Conservation (phyloP, 2,113 vertebrate genomes). For the Oriolus oriolus region DNA sequence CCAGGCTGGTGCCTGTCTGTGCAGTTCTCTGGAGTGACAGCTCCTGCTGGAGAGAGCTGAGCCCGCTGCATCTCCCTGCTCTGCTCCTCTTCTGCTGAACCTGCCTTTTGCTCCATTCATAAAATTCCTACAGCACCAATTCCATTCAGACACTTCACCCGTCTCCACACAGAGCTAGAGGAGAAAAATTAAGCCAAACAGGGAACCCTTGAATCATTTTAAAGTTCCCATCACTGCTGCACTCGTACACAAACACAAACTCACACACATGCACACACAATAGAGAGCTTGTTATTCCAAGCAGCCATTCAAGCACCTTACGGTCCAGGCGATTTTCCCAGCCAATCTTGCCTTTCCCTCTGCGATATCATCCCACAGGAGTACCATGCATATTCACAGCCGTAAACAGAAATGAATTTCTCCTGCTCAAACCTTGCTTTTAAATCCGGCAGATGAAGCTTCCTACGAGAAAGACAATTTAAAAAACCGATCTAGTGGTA, state of each 20-base stretch:
- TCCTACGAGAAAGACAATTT: neutral
- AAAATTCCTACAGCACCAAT: neutral
- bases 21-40: neutral
- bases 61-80: neutral
- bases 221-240: neutral
- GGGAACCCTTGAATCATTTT: neutral
- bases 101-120: neutral
- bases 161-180: neutral
- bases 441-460: constrained; percentile 53
- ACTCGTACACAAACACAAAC: neutral
- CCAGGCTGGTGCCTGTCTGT: neutral
- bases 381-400: neutral
- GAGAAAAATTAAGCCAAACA: neutral
- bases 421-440: constrained; percentile 61
- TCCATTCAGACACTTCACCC: neutral
- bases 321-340: neutral
- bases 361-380: neutral
- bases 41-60: neutral
- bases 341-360: neutral
- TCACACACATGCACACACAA: neutral
- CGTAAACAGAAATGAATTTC: neutral
- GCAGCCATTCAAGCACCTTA: constrained; percentile 9
- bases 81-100: neutral
- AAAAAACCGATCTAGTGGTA: neutral
- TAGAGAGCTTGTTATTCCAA: neutral